Evolutionary conservation across 2,888 invertebrate species (phyloP), one percentile per base, ranked within the genome.

Genomic region (Lordiphosa fenestrarum): DNA sequence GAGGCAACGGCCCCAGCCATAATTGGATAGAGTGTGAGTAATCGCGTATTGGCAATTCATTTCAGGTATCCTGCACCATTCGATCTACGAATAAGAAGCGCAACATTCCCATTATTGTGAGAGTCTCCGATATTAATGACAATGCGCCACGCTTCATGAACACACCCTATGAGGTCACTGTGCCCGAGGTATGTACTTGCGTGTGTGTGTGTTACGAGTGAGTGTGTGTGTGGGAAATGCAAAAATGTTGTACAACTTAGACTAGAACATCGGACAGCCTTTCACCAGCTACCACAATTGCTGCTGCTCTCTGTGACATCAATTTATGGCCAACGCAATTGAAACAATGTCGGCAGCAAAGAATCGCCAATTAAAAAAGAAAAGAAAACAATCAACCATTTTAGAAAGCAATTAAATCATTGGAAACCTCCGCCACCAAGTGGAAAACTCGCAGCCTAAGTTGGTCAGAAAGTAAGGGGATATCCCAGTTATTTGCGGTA

Each of bases 91-190:
- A 93, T 89, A 95, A 95, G 88, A 94, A 94, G 88, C 92, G 95
- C 70, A 95, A 94, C 66, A 95, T 96, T 88, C 96, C 96, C 55
- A 94, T 96, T 76, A 96, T 96, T 87, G 96, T 96, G 71, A 92
- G 96, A 90, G 95, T 96, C 80, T 95, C 95, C 36, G 96, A 97
- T 90, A 93, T 96, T 88, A 96, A 97, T 88, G 96, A 97, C 90
- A 97, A 97, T 90, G 93, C 94, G 51, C 96, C 96, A 25, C 91
- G 93, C 84, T 96, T 97, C 90, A 91, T 94, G 87, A 94, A 94
- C 86, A 94, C 94, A 60, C 95, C 96, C 44, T 96, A 96, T 88
- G 94, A 94, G 89, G 93, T 95, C 57, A 94, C 92, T 65, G 94
- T 96, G 71, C 94, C 96, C 30, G 96, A 97, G 94, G 96, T 96